Conservation (phyloP, 2,888 invertebrate genomes). For the Sphecodes monilicornis region DNA sequence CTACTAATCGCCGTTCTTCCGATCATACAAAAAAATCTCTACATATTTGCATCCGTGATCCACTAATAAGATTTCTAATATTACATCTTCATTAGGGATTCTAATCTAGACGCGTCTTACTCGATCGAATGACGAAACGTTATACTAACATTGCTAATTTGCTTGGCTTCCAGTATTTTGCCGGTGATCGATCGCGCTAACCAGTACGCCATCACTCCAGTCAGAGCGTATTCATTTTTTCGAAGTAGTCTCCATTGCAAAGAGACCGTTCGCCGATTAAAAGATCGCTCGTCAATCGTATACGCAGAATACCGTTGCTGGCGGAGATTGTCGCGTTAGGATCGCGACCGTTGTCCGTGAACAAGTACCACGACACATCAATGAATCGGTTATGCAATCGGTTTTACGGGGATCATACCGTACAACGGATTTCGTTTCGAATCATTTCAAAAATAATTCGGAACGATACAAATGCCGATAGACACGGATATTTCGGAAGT, state of each 20-base stretch:
- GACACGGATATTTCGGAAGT: neutral
- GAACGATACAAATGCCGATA: neutral
- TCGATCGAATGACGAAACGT: slow-evolving; percentile 12
- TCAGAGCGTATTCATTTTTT: neutral
- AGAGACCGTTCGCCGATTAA: neutral
- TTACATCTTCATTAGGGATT: neutral
- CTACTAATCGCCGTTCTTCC: neutral
- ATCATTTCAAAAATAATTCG: neutral
- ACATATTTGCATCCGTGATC: neutral
- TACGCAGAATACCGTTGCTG: slow-evolving; percentile 68
- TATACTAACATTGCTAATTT: neutral
- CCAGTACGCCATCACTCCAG: neutral
- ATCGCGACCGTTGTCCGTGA: slow-evolving; percentile 51
- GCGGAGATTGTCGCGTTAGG: slow-evolving; percentile 34
- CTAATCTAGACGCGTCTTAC: neutral
- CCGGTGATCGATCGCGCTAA: neutral
- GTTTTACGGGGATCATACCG: neutral
- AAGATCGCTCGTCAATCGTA: slow-evolving; percentile 30
- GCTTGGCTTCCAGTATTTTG: neutral
- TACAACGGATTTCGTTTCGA: neutral
- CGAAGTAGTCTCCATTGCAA: neutral
- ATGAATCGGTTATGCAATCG: slow-evolving; percentile 50
- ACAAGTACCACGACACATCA: slow-evolving; percentile 42
- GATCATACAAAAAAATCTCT: neutral
- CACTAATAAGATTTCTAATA: neutral